Base-by-base conservation (phyloP, 2,888 invertebrate genomes). In the Lutraria lutraria region DNA sequence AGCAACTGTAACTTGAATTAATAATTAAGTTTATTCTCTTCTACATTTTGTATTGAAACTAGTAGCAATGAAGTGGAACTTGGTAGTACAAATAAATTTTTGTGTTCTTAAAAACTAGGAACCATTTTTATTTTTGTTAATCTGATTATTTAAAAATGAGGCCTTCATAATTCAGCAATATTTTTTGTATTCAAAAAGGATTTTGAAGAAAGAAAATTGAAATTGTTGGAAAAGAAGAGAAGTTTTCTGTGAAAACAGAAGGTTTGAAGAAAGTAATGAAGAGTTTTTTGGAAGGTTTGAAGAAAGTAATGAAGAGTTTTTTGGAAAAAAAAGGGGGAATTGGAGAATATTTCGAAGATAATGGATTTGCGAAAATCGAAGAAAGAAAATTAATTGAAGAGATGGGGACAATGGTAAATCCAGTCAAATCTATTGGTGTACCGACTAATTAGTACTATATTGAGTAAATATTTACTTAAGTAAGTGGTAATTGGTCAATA, bases 191-290 rank as follows among this genome's bases (percentile, higher is more conserved):
- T 86, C 63, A 53, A 68, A 84, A 89, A 84, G 85, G 81, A 76
- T 81, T 89, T 84, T 81, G 85, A 87, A 87, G 87, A 89, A 85
- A 84, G 89, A 89, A 82, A 84, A 79, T 43, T 83, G 63, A 81
- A 86, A 86, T 83, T 34, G 54, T 80, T 68, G 63, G 56, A 80
- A 43, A 86, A 68, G 76, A 79, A 34, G 80, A 83, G 81, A 72
- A 63, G 52, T 76, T 76, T 76, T 31, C 16, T 13, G 29, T 76
- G 76, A 76, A 76, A 76, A 76, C 29, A 31, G 76, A 76, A 76
- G 31, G 31, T 76, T 76, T 34, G 76, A 76, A 76, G 76, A 31
- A 19, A 19, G 13, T 72, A 72, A 31, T 29, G 76, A 76, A 76
- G 76, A 76, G 34, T 76, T 76, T 43, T 19, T 76, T 16, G 25